Evolutionary conservation across 2,888 invertebrate genomes (phyloP).

Genomic region (Pseudeuparius sepicola): DNA sequence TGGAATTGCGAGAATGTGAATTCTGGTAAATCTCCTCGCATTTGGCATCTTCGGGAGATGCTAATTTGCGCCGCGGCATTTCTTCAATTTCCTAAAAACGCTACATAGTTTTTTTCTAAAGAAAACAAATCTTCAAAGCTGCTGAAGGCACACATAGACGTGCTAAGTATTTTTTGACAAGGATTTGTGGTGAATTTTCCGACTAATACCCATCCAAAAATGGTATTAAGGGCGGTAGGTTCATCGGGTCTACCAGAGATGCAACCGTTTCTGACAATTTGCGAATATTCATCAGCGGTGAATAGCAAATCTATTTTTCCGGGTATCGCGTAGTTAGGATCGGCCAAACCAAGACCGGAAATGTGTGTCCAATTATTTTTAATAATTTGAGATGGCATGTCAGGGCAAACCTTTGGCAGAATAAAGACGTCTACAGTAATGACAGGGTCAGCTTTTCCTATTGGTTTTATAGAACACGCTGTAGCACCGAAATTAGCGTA

Average conservation of each 20-base stretch:
- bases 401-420: constrained; percentile 2
- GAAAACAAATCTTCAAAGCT: too few relatives aligned
- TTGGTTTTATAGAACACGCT: not conserved
- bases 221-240: constrained; percentile 5
- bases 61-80: too few relatives aligned
- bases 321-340: constrained; percentile 5
- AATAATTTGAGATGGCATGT: constrained; percentile 2
- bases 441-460: not conserved
- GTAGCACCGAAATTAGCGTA: too few relatives aligned
- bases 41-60: too few relatives aligned
- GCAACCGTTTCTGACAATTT: constrained; percentile 1
- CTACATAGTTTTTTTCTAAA: too few relatives aligned
- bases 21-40: too few relatives aligned
- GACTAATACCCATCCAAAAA: too few relatives aligned
- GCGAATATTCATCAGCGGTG: constrained; percentile 6
- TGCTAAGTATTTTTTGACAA: too few relatives aligned
- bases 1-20: too few relatives aligned
- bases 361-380: constrained; percentile 5
- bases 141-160: too few relatives aligned
- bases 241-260: constrained; percentile 1
- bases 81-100: too few relatives aligned
- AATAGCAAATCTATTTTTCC: constrained; percentile 5
- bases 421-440: constrained; percentile 1
- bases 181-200: too few relatives aligned
- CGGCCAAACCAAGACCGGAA: constrained; percentile 2